Conservation (phyloP, 2,888 invertebrate genomes). For the Hemithea aestivaria region DNA sequence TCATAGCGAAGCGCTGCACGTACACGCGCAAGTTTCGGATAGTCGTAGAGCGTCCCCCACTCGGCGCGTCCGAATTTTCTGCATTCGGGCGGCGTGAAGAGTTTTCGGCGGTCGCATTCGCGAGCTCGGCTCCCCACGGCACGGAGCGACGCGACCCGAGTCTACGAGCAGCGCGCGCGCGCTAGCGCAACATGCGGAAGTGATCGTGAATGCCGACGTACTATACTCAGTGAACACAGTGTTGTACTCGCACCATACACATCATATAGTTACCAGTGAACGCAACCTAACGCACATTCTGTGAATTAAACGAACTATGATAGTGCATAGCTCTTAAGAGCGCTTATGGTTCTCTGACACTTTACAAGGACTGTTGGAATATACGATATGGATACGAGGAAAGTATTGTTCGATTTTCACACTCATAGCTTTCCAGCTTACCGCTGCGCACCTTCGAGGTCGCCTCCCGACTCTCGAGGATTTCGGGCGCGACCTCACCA, state of each 20-base stretch:
- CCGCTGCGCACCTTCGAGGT: slow-evolving; percentile 1
- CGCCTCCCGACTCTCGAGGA: slow-evolving; percentile 11
- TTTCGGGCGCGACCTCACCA: slow-evolving; percentile 38
- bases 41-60: slow-evolving; percentile 77
- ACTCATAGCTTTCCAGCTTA: neutral
- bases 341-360: slow-evolving; percentile 65
- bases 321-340: slow-evolving; percentile 61
- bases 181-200: slow-evolving; percentile 75
- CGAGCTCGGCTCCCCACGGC: slow-evolving; percentile 71
- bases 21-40: slow-evolving; percentile 75
- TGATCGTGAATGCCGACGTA: slow-evolving; percentile 48
- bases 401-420: slow-evolving; percentile 59
- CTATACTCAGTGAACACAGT: slow-evolving; percentile 16
- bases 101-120: slow-evolving; percentile 78
- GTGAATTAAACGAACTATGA: slow-evolving; percentile 66
- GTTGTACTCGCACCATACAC: slow-evolving; percentile 14
- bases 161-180: slow-evolving; percentile 45
- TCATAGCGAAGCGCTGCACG: slow-evolving; percentile 77
- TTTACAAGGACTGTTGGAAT: slow-evolving; percentile 66
- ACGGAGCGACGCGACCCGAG: slow-evolving; percentile 61
- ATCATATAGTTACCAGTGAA: slow-evolving; percentile 45
- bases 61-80: slow-evolving; percentile 76
- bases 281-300: slow-evolving; percentile 56
- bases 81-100: slow-evolving; percentile 73
- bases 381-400: slow-evolving; percentile 73